Evolutionary conservation across 2,113 vertebrate genomes (phyloP).

Genomic region (Cyanoliseus patagonus): DNA sequence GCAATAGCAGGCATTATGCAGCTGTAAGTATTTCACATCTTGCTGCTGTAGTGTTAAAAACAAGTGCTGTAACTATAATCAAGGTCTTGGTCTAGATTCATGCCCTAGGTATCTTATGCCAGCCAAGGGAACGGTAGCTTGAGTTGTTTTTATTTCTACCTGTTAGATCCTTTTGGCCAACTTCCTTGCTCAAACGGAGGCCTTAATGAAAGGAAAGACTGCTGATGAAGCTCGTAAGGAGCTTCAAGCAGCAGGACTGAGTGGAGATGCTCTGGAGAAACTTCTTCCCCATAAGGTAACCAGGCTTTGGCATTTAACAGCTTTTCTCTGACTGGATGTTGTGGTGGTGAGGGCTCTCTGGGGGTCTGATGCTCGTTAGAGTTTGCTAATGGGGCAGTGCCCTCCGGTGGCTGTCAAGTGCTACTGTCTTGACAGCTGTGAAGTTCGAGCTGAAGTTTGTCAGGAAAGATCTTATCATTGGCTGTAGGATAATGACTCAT

Average conservation of each 20-base stretch:
- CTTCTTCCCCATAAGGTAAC: slow-evolving; percentile 93
- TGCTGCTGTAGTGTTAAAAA: not conserved
- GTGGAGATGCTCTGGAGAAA: slow-evolving; percentile 81
- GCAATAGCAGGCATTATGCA: not conserved
- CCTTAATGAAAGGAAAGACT: slow-evolving; percentile 94
- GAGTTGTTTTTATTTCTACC: not conserved
- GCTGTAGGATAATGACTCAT: not conserved
- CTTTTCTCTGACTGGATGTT: rapidly evolving
- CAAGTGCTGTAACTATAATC: not conserved
- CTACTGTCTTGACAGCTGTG: not conserved
- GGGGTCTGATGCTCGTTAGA: not conserved
- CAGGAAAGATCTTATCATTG: not conserved
- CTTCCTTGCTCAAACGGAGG: slow-evolving; percentile 96
- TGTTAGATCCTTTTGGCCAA: slow-evolving; percentile 91
- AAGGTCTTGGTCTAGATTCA: not conserved
- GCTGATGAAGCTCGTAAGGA: slow-evolving; percentile 86
- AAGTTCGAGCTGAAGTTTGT: not conserved
- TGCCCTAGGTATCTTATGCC: not conserved
- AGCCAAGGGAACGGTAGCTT: not conserved
- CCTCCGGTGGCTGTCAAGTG: not conserved
- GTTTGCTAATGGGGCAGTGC: not conserved
- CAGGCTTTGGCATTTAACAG: rapidly evolving
- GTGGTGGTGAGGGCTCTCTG: rapidly evolving
- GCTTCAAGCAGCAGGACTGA: slow-evolving; percentile 82
- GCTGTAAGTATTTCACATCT: not conserved